Base-by-base conservation (phyloP, 1,140 invertebrate genomes). In the Melipona quadrifasciata region DNA sequence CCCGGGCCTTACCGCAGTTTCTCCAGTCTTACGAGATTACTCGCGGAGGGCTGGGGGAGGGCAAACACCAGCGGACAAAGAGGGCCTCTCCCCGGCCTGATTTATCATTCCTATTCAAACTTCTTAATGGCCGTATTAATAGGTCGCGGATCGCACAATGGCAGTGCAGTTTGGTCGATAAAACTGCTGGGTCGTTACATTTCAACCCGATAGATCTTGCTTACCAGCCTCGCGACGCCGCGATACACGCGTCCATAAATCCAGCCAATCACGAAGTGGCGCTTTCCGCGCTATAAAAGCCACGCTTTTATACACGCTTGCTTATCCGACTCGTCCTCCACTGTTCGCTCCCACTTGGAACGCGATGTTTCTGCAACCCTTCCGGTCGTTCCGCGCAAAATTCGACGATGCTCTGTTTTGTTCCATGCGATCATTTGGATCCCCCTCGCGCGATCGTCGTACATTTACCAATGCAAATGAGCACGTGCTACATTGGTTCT, bases 251-350 rank as follows among this genome's bases (percentile, higher is more conserved):
- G 39, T 47, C 16, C 27, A 77, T 76, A 68, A 68, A 68, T 68
- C 31, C 80, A 19, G n/a, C 31, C 64, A 86, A 87, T 81, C 80
- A 39, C 53, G 71, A 74, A 21, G 27, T 57, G 64, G 39, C 57
- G 64, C 14, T 74, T 74, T 34, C 70, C n/a, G 19, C 55, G 27
- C 21, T 3, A 21, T 64, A 64, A 73, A 74, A 51, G 24, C n/a
- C 6, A 5, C 34, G 68, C 14, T 71, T 71, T 71, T 71, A 51
- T 47, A 71, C 67, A n/a, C 12, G n/a, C 34, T n/a, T 8, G 12
- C 14, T 47, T 47, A n/a, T 1, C n/a, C 1, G 12, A 17, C 14
- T 27, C 27, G 17, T 27, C n/a, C n/a, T 16, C 14, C 16, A 16
- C 27, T 2, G 21, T 6, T 21, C 4, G 27, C 2, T 47, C 10